phyloP scores from a whole-genome alignment of 2,888 invertebrate species.

The Callyntrura sp. region DNA sequence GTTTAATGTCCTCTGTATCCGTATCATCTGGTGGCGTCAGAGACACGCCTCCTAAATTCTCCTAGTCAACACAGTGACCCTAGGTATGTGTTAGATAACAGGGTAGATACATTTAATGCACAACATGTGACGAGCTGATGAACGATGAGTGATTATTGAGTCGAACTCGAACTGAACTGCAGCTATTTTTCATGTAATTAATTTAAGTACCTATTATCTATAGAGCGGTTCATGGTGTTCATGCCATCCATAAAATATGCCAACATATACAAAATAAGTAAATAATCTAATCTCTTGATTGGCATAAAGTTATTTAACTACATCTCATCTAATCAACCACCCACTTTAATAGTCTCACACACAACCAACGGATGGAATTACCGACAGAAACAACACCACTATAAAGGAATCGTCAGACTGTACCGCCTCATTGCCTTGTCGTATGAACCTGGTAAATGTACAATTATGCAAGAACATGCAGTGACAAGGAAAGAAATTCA shows the following conservation, averaged over 20 bases:
- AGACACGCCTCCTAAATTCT: slow-evolving; percentile 68
- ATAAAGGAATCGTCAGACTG: not conserved
- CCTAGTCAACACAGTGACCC: no score
- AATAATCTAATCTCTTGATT: not conserved
- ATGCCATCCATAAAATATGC: not conserved
- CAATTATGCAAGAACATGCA: not conserved
- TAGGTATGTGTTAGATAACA: not conserved
- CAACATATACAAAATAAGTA: not conserved
- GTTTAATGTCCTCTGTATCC: slow-evolving; percentile 15
- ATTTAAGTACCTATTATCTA: no score
- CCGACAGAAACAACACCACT: slow-evolving; percentile 10
- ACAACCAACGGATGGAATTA: not conserved
- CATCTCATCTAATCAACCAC: not conserved
- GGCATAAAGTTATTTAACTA: slow-evolving; percentile 1
- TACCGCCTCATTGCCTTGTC: not conserved
- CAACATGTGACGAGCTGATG: slow-evolving; percentile 28
- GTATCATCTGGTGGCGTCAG: slow-evolving; percentile 63
- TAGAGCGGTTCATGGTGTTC: no score
- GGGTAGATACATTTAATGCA: not conserved
- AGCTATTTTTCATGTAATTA: no score
- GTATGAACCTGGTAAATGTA: not conserved
- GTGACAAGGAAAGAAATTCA: not conserved
- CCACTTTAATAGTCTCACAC: no score
- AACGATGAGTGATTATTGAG: no score
- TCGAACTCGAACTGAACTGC: no score